Base-by-base conservation (phyloP, 2,113 vertebrate species). In the Chinchilla lanigera region DNA sequence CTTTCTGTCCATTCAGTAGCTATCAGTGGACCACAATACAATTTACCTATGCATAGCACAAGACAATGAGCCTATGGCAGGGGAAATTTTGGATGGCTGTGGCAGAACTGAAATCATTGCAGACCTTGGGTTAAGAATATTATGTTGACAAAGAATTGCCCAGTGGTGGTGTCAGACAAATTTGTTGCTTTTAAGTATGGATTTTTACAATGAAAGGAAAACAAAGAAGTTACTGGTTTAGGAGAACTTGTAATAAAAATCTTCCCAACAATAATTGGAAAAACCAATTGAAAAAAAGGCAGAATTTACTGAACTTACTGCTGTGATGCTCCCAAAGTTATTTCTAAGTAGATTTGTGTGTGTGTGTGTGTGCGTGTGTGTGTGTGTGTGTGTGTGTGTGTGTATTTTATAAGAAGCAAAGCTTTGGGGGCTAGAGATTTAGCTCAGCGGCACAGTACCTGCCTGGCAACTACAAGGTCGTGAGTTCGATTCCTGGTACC, bases 201-300 rank as follows among this genome's bases (percentile, higher is more conserved):
- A 11, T 63, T 92, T 96, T 96, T 73, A 44, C 65, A 84, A 35
- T 71, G 38, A 9, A 30, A 63, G 61, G 54, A 69, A 17, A 75
- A 30, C 60, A 22, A 61, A n/a, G 35, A 47, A 54, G 8, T 75
- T 56, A 84, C 19, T 77, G 41, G 26, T n/a, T 92, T 8, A 78
- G 56, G 12, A 52, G 58, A 92, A 80, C 1, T 88, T 87, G 35
- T 12, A 89, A 89, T 89, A 61, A 97, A 90, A 35, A 61, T 61
- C 20, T 93, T 96, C 13, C 14, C 24, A 86, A 24, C 13, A 58
- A 88, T 35, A 56, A 78, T 0, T 91, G 38, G 63, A 94, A 95
- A 93, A 94, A 5, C 10, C 52, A 93, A 83, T 86, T 35, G 9
- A 63, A 71, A 83, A 84, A 97, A 84, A 14, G 44, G 26, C n/a